phyloP scores from a whole-genome alignment of 1,140 invertebrate species.

The Leptinotarsa texana region DNA sequence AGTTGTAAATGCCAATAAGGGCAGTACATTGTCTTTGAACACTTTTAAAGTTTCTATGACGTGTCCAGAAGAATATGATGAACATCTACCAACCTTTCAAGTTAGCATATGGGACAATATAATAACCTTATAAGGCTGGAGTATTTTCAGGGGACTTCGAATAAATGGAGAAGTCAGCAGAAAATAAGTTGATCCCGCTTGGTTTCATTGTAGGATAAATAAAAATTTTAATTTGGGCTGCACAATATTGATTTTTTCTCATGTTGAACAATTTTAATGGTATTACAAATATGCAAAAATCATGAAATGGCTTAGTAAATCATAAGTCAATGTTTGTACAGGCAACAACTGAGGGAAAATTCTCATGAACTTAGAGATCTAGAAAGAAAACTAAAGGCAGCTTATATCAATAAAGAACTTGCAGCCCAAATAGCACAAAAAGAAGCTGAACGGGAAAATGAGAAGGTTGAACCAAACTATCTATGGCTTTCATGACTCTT shows the following conservation, averaged over 20 bases:
- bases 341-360: conserved; percentile 47
- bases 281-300: background rate
- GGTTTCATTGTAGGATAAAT: no score
- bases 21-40: no score
- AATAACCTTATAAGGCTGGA: no score
- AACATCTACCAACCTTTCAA: no score
- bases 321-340: conserved; percentile 12
- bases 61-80: no score
- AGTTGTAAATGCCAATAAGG: no score
- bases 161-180: no score
- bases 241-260: background rate
- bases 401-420: conserved; percentile 55
- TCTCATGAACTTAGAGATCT: conserved; percentile 54
- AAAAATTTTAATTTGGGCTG: background rate
- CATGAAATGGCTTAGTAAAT: background rate
- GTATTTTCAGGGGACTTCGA: no score
- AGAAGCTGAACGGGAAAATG: conserved; percentile 46
- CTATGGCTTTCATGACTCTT: background rate
- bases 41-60: no score
- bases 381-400: conserved; percentile 52
- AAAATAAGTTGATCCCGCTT: no score
- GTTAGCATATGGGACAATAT: no score
- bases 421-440: conserved; percentile 55
- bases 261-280: background rate
- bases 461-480: conserved; percentile 34